These are phyloP conservation scores for Sycobia sp. DNA, from an alignment of 1,140 invertebrate species.

Conservation along the genomic window DNA sequence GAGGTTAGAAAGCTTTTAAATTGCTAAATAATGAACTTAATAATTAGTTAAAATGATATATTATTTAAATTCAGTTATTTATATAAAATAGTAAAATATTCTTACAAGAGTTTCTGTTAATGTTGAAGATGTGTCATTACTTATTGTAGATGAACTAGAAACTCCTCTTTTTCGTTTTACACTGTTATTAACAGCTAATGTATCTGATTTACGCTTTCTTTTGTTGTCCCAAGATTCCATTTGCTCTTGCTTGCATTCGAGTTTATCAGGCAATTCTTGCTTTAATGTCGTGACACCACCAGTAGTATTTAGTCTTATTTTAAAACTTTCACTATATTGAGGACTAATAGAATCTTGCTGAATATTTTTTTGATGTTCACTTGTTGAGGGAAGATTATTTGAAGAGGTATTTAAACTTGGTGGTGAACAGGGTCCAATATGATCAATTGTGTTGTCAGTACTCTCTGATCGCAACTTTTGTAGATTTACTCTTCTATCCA, in stretches of 20 bases:
- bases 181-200: slow-evolving; percentile 39
- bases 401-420: slow-evolving; percentile 46
- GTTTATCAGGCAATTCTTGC: slow-evolving; percentile 49
- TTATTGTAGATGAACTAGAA: slow-evolving; percentile 57
- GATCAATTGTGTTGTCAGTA: slow-evolving; percentile 52
- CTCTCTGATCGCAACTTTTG: slow-evolving; percentile 55
- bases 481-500: slow-evolving; percentile 62
- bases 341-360: slow-evolving; percentile 48
- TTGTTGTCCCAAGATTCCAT: slow-evolving; percentile 53
- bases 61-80: background rate
- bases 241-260: slow-evolving; percentile 48
- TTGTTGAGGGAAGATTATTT: slow-evolving; percentile 50
- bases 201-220: slow-evolving; percentile 54
- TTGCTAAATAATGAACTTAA: too few species aligned
- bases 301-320: slow-evolving; percentile 57
- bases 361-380: slow-evolving; percentile 46
- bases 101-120: slow-evolving; percentile 37
- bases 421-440: slow-evolving; percentile 50
- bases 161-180: slow-evolving; percentile 55
- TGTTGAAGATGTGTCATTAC: slow-evolving; percentile 53
- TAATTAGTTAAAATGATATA: background rate
- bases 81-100: slow-evolving; percentile 2
- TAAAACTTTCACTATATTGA: slow-evolving; percentile 56
- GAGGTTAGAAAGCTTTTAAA: too few species aligned
- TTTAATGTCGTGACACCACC: slow-evolving; percentile 58